Base-by-base conservation (phyloP, 2,113 vertebrate species). In the Carassius auratus region DNA sequence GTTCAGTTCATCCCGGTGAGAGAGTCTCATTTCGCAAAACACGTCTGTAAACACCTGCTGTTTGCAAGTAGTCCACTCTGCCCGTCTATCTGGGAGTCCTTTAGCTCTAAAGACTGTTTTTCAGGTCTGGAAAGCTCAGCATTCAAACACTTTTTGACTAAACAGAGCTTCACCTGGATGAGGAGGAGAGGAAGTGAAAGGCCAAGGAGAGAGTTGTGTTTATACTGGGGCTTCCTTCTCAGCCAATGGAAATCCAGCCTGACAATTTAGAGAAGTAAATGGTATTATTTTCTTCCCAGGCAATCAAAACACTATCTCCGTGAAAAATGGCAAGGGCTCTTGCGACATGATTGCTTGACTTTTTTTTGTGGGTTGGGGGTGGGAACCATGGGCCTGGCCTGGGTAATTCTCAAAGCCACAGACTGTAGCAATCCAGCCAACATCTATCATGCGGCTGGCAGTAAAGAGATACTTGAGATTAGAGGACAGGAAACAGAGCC, bases 261-360 rank as follows among this genome's bases (percentile, higher is more conserved):
- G 66, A 87, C 89, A 89, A 90, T 93, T 88, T 86, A 61, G 15
- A 74, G 79, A 59, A 87, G 90, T 90, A 94, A 94, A 92, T 91
- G 91, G 92, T 90, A 90, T 89, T 52, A 92, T 93, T 93, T 91
- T 91, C 89, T 88, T 91, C 87, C 81, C 85, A 87, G 91, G 91
- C 89, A 91, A 95, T 94, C 91, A 93, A 90, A 95, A 93, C 89
- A 91, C 91, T 88, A 93, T 93, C 90, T 93, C 84, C 87, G 89
- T 92, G 91, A 93, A 92, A 89, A 89, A 92, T 92, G 90, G 90
- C 91, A 91, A 85, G 87, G 68, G 85, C 85, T 83, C 88, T 88
- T 85, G 86, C 81, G 74, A 90, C 83, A 93, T 91, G 91, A 93
- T 93, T 93, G 91, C 84, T 73, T 79, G 45, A 87, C 86, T 88